Percentiles rank a stretch among this genome's conserved stretches.
phyloP scores from a whole-genome alignment of 2,113 vertebrate genomes.

The Pachyramphus minor region DNA sequence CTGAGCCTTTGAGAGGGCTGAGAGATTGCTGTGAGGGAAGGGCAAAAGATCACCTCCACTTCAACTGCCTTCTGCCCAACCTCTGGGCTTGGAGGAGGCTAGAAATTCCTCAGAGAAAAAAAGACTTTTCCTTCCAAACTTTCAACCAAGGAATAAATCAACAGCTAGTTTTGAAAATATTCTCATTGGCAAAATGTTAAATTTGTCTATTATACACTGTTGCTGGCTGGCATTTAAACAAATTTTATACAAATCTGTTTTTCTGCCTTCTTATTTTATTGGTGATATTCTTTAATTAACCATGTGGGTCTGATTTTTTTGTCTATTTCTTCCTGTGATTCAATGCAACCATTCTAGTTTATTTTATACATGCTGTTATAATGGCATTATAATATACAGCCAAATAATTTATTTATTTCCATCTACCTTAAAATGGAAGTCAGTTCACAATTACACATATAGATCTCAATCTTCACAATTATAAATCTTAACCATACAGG shows the following conservation, averaged over 20 bases:
- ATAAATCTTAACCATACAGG: neutral
- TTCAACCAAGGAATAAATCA: neutral
- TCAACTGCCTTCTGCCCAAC: neutral
- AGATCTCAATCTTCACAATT: neutral
- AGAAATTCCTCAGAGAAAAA: neutral
- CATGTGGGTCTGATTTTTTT: neutral
- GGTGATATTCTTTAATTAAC: neutral
- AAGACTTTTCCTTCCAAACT: neutral
- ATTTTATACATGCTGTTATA: neutral
- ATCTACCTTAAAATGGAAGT: neutral
- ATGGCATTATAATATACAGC: neutral
- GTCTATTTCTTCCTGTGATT: neutral
- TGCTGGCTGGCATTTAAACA: neutral
- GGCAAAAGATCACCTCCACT: neutral
- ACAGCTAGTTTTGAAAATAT: neutral
- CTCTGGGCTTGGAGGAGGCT: neutral
- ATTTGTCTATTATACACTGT: neutral
- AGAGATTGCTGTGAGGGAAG: neutral
- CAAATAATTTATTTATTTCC: neutral
- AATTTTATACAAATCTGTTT: neutral
- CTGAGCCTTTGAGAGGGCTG: no score
- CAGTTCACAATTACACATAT: neutral
- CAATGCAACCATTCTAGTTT: neutral
- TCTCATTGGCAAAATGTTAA: neutral
- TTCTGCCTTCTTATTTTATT: neutral